Percentiles rank a stretch among this genome's conserved stretches.
Evolutionary conservation across 2,797 vertebrate species (phyloP).

Genomic region (Lemur catta): DNA sequence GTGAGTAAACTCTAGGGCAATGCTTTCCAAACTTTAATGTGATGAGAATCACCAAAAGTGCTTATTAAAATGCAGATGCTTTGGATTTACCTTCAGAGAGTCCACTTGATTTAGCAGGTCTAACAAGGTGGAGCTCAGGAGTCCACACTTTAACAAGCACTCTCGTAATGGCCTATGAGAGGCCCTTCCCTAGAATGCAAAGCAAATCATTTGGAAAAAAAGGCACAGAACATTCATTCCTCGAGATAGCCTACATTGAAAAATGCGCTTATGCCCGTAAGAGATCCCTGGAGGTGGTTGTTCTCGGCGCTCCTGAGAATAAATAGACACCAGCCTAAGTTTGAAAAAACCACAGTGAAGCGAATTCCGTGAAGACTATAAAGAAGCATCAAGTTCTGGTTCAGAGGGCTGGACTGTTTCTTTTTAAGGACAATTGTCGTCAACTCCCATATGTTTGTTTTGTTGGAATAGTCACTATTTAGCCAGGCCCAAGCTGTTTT

Average conservation of each 20-base stretch:
- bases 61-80: background rate
- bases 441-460: conserved; percentile 52
- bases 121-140: background rate
- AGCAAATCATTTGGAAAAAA: background rate
- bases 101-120: background rate
- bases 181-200: background rate
- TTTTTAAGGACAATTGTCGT: conserved; percentile 7
- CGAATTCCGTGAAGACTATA: background rate
- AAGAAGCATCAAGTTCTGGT: background rate
- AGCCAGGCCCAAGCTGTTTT: conserved; percentile 47
- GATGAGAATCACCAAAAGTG: background rate
- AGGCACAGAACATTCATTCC: conserved; percentile 29
- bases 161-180: background rate
- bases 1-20: background rate
- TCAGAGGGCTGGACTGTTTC: background rate
- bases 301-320: conserved; percentile 23
- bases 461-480: conserved; percentile 46
- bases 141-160: background rate
- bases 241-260: background rate
- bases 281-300: background rate
- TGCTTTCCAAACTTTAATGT: background rate
- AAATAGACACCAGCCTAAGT: conserved; percentile 11
- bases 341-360: background rate
- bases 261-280: background rate
- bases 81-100: background rate